Conservation (phyloP, 1,140 invertebrate genomes). For the Ganaspis sp. region DNA sequence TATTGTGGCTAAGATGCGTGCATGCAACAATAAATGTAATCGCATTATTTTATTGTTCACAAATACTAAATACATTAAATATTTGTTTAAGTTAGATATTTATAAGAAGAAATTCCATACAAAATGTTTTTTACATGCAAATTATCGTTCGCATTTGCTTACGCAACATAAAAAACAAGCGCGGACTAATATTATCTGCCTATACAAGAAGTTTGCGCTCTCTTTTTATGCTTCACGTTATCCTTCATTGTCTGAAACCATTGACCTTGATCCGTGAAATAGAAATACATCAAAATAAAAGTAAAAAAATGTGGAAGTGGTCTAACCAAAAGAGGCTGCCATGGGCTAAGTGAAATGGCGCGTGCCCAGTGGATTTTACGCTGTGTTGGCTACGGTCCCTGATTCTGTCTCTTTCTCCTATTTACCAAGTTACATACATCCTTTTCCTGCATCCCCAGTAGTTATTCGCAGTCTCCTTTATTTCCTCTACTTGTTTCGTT, state of each 20-base stretch:
- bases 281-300: constrained; percentile 18
- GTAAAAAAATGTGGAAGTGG: constrained; percentile 12
- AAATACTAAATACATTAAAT: too few relatives aligned
- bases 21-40: too few relatives aligned
- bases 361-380: constrained; percentile 64
- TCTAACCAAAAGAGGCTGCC: constrained; percentile 54
- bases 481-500: not conserved
- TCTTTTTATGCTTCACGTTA: not conserved
- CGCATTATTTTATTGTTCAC: too few relatives aligned
- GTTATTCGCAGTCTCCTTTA: not conserved
- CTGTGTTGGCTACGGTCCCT: constrained; percentile 60
- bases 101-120: too few relatives aligned
- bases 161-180: not conserved
- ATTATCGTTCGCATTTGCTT: not conserved
- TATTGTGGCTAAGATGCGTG: too few relatives aligned
- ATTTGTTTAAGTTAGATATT: too few relatives aligned
- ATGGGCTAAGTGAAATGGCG: constrained; percentile 65
- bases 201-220: not conserved
- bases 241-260: constrained; percentile 32
- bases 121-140: too few relatives aligned
- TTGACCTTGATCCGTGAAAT: constrained; percentile 37
- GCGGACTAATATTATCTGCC: not conserved
- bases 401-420: constrained; percentile 8
- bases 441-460: constrained; percentile 4
- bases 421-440: not conserved